A percentile compares a stretch with the other conserved stretches of the same genome.
Conservation (phyloP, 2,113 vertebrate species). For the Anoplopoma fimbria region DNA sequence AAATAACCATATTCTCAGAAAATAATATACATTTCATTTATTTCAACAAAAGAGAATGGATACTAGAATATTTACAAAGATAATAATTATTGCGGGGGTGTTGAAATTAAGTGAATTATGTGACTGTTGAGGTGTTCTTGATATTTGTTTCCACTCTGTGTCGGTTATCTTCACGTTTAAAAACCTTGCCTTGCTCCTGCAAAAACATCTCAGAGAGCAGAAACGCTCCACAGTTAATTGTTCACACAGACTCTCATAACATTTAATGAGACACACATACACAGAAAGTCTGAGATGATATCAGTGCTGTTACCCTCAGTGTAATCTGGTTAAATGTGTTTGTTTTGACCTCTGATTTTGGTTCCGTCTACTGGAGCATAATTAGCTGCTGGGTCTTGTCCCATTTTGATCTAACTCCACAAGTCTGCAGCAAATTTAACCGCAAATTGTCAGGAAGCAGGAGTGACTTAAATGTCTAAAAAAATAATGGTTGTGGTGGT, state of each 20-base stretch:
- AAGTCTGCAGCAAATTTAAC: conserved; percentile 43
- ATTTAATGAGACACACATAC: conserved; percentile 39
- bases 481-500: conserved; percentile 42
- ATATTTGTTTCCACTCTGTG: too few relatives aligned
- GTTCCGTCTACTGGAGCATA: conserved; percentile 23
- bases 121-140: background rate
- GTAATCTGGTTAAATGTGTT: conserved; percentile 50
- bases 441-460: conserved; percentile 44
- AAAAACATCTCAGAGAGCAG: conserved; percentile 1
- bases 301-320: conserved; percentile 2
- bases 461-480: conserved; percentile 30
- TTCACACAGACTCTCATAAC: conserved; percentile 33
- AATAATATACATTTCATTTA: background rate
- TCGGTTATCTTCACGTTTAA: background rate
- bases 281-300: conserved; percentile 28
- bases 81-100: too few relatives aligned
- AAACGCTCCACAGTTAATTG: background rate
- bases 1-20: background rate
- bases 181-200: background rate
- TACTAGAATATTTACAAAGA: background rate
- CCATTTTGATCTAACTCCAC: conserved; percentile 43
- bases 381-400: conserved; percentile 43
- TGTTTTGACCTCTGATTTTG: conserved; percentile 63
- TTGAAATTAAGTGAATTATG: too few relatives aligned
- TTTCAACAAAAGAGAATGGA: background rate